Evolutionary conservation across 2,888 invertebrate species (phyloP).

Genomic region (Caenorhabditis plicata): DNA sequence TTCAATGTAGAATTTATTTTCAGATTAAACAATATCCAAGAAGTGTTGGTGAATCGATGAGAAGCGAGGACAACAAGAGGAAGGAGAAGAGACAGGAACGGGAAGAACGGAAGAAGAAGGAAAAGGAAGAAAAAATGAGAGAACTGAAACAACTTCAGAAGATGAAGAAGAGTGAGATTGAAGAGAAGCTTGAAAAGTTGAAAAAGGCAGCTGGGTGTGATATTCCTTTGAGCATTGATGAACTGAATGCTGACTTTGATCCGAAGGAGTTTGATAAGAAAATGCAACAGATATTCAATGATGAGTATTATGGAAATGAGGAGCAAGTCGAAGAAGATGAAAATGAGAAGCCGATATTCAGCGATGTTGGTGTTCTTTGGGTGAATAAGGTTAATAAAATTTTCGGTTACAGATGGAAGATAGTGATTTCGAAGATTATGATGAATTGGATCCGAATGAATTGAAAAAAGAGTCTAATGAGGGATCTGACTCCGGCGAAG

Average conservation of each 20-base stretch:
- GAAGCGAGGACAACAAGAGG: constrained; percentile 69
- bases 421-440: constrained; percentile 38
- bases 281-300: constrained; percentile 77
- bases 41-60: constrained; percentile 80
- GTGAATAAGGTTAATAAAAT: neutral
- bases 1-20: constrained; percentile 8
- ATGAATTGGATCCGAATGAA: constrained; percentile 38
- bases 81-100: constrained; percentile 75
- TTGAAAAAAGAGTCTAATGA: constrained; percentile 6
- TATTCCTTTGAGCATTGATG: constrained; percentile 76
- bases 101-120: constrained; percentile 67
- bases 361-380: constrained; percentile 67
- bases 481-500: constrained; percentile 8
- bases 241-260: constrained; percentile 74
- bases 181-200: constrained; percentile 82
- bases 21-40: constrained; percentile 87
- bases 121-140: constrained; percentile 80
- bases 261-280: constrained; percentile 60
- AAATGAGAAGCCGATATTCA: constrained; percentile 81
- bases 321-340: constrained; percentile 70
- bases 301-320: constrained; percentile 80
- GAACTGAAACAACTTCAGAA: constrained; percentile 78
- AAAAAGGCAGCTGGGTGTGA: constrained; percentile 81
- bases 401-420: constrained; percentile 11
- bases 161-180: constrained; percentile 81